Evolutionary conservation across 2,888 invertebrate genomes (phyloP).

Genomic region (Lasioglossum morio): DNA sequence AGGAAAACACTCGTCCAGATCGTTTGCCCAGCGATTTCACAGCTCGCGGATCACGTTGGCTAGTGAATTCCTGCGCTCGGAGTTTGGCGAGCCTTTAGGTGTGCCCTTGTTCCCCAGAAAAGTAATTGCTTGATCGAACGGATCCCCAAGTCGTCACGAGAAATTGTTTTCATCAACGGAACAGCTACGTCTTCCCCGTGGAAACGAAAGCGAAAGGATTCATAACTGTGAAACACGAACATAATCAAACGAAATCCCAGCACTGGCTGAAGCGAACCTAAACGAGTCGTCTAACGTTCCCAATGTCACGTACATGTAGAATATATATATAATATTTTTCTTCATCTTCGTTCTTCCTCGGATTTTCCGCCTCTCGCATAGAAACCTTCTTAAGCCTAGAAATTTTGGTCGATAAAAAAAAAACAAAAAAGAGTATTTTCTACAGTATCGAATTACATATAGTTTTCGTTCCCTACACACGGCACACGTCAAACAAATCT

Average conservation of each 20-base stretch:
- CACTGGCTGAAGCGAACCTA: slow-evolving; percentile 23
- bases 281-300: slow-evolving; percentile 9
- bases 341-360: neutral
- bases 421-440: slow-evolving; percentile 40
- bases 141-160: neutral
- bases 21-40: slow-evolving; percentile 6
- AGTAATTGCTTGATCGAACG: slow-evolving; percentile 10
- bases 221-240: neutral
- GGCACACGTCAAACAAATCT: slow-evolving; percentile 57
- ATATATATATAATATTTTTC: neutral
- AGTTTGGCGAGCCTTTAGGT: slow-evolving; percentile 6
- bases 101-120: slow-evolving; percentile 8
- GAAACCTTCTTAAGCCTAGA: slow-evolving; percentile 56
- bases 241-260: neutral
- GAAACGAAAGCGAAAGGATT: slow-evolving; percentile 2
- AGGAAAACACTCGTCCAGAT: slow-evolving; percentile 6
- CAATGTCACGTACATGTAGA: neutral
- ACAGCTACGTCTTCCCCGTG: neutral
- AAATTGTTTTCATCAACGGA: neutral
- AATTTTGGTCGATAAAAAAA: slow-evolving; percentile 63
- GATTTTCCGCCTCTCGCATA: slow-evolving; percentile 15
- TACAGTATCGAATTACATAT: slow-evolving; percentile 47
- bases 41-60: slow-evolving; percentile 32
- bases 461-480: slow-evolving; percentile 27
- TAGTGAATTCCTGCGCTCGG: slow-evolving; percentile 8